Evolutionary conservation across 2,797 vertebrate species (phyloP).

Genomic region (Nyctalus aviator): DNA sequence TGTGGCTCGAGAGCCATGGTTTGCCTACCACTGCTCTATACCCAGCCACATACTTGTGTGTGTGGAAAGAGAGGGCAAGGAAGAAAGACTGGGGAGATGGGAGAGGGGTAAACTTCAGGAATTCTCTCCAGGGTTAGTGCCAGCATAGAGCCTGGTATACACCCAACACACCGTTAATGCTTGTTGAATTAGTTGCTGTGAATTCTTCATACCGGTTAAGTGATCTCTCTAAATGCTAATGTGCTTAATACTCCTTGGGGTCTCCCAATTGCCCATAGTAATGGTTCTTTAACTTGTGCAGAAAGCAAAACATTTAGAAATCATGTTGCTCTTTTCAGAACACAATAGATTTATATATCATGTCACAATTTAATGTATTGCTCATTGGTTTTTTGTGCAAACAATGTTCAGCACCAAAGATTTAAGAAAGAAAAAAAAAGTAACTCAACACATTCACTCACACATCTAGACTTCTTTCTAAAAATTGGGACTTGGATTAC

Average conservation of each 20-base stretch:
- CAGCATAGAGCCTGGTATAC: not conserved
- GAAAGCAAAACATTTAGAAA: constrained; percentile 53
- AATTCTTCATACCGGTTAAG: constrained; percentile 40
- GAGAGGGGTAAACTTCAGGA: not conserved
- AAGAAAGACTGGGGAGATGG: not conserved
- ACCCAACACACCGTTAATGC: not conserved
- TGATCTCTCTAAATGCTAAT: constrained; percentile 43
- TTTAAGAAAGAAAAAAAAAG: constrained; percentile 53
- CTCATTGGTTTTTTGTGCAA: constrained; percentile 61
- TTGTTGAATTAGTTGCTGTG: constrained; percentile 46
- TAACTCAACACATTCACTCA: constrained; percentile 20
- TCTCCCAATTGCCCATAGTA: not conserved
- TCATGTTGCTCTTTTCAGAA: not conserved
- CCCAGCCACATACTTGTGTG: not conserved
- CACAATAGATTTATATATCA: constrained; percentile 1
- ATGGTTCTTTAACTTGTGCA: constrained; percentile 20
- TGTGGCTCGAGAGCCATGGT: too few relatives aligned
- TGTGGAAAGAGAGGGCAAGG: not conserved
- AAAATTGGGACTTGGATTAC: constrained; percentile 35
- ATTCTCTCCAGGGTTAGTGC: not conserved
- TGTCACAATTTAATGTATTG: constrained; percentile 21
- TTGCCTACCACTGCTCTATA: too few relatives aligned
- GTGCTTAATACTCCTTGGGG: constrained; percentile 43
- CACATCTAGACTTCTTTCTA: constrained; percentile 12
- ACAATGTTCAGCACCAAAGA: constrained; percentile 38